Evolutionary conservation across 2,888 invertebrate genomes (phyloP).

Genomic region (Raillietiella orientalis): DNA sequence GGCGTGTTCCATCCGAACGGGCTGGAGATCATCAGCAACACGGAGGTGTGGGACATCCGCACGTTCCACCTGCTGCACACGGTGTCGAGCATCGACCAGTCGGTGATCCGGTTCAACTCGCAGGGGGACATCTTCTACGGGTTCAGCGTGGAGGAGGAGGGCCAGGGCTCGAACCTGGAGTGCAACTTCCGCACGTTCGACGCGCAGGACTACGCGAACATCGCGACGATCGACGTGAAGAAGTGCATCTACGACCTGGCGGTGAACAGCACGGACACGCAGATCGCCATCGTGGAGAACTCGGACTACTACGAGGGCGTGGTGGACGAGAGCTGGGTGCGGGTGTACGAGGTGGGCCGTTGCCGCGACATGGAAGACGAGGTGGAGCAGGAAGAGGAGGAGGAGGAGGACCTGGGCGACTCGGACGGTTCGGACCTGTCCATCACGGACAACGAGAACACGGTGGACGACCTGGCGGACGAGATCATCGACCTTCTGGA

Average conservation of each 20-base stretch:
- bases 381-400: slow-evolving; percentile 7
- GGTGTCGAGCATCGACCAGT: slow-evolving; percentile 71
- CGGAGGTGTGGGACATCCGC: slow-evolving; percentile 91
- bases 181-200: slow-evolving; percentile 85
- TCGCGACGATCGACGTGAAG: slow-evolving; percentile 76
- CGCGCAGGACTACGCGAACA: slow-evolving; percentile 69
- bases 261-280: slow-evolving; percentile 47
- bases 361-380: slow-evolving; percentile 30
- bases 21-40: slow-evolving; percentile 79
- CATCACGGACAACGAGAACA: slow-evolving; percentile 4
- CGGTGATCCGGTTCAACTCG: slow-evolving; percentile 58
- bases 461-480: no score
- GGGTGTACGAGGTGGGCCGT: slow-evolving; percentile 71
- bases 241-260: slow-evolving; percentile 56
- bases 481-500: background rate
- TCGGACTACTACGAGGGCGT: slow-evolving; percentile 38
- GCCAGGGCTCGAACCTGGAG: slow-evolving; percentile 32
- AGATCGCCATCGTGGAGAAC: slow-evolving; percentile 70
- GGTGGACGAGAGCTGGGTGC: slow-evolving; percentile 58
- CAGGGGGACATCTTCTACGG: slow-evolving; percentile 63
- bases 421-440: slow-evolving; percentile 8
- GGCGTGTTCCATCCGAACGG: slow-evolving; percentile 92
- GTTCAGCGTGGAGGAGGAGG: slow-evolving; percentile 35
- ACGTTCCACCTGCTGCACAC: slow-evolving; percentile 78
- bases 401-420: slow-evolving; percentile 7